A percentile compares a stretch with the other conserved stretches of the same genome.
Conservation (phyloP, 2,888 invertebrate genomes). For the Macrosiphum euphorbiae region DNA sequence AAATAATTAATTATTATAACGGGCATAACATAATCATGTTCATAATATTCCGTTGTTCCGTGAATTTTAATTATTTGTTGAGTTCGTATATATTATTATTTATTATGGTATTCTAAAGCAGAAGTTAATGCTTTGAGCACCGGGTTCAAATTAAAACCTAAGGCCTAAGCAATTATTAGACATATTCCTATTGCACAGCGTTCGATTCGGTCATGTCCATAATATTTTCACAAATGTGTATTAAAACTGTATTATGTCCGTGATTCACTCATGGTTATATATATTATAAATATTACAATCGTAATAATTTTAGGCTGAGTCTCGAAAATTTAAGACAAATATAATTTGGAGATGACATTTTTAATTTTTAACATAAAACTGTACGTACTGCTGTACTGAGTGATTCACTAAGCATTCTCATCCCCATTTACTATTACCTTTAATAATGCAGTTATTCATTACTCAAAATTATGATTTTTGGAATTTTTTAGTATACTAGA, state of each 20-base stretch:
- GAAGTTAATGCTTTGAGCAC: not conserved
- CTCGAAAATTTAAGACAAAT: not conserved
- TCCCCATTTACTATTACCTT: not conserved
- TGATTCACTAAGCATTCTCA: not conserved
- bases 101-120: not conserved
- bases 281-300: not conserved
- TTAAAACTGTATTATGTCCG: not conserved
- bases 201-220: not conserved
- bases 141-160: not conserved
- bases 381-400: not conserved
- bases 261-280: not conserved
- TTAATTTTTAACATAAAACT: not conserved
- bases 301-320: not conserved
- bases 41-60: not conserved
- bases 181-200: not conserved
- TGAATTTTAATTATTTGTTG: not conserved
- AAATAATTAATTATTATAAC: not conserved
- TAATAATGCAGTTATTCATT: not conserved
- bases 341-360: not conserved
- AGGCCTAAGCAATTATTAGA: not conserved
- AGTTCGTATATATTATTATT: not conserved
- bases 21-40: not conserved
- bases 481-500: not conserved
- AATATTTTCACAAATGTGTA: not conserved
- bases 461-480: not conserved